Evolutionary conservation across 2,797 vertebrate genomes (phyloP).

Genomic region (Hypotaenidia philippensis): DNA sequence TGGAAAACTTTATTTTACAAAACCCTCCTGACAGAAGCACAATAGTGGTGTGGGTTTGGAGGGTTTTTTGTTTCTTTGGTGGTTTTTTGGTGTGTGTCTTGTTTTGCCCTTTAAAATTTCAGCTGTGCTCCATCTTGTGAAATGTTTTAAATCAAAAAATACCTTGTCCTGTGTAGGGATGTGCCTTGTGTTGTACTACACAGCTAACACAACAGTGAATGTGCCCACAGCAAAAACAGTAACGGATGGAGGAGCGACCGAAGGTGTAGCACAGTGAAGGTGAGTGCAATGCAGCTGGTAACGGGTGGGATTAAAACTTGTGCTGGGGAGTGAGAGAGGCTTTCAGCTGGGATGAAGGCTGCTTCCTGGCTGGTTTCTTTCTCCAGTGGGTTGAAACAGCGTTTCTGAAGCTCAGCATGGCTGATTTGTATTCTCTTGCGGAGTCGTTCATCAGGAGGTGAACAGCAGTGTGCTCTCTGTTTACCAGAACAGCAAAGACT

Average conservation of each 20-base stretch:
- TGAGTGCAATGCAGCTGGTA: background rate
- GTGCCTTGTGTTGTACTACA: background rate
- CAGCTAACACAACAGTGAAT: slow-evolving; percentile 34
- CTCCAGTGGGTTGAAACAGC: slow-evolving; percentile 1
- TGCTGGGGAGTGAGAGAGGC: background rate
- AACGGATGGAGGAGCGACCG: background rate
- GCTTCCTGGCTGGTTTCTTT: slow-evolving; percentile 3
- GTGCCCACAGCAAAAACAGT: background rate
- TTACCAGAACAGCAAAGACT: slow-evolving; percentile 16
- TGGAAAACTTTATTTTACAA: background rate
- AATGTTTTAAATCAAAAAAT: slow-evolving; percentile 25
- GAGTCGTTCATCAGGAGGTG: slow-evolving; percentile 46
- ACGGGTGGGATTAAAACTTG: background rate
- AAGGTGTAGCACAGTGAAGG: background rate
- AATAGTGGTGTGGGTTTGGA: too few species aligned
- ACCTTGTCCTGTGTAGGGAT: background rate
- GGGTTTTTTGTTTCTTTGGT: background rate
- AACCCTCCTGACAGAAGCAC: background rate
- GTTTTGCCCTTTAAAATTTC: slow-evolving; percentile 1
- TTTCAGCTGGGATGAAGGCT: slow-evolving; percentile 5
- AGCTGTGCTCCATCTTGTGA: background rate
- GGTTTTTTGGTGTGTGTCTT: background rate
- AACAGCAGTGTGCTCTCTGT: slow-evolving; percentile 1
- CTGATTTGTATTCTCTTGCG: slow-evolving; percentile 38
- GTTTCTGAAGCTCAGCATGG: background rate